Evolutionary conservation across 1,140 invertebrate genomes (phyloP), one percentile per base, ranked within the genome.

Genomic region (Drosophila azteca): DNA sequence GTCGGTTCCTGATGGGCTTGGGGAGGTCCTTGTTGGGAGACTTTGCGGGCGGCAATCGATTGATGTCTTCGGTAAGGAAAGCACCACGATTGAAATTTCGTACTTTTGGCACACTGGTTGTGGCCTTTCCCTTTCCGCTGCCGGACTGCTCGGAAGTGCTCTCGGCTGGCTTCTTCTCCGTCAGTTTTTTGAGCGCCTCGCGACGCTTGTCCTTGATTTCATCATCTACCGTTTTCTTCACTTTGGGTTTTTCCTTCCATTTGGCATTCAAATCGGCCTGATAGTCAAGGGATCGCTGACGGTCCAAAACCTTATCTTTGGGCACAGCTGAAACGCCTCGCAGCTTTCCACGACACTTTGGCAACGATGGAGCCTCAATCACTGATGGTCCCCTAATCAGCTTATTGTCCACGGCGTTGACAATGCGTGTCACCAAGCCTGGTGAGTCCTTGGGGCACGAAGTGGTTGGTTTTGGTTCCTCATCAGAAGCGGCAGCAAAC

Each of bases 51-150:
- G 79, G 60, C 8, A 39, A 29, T 0, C 43, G 62, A n/a, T 46
- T 49, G 2, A 79, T 31, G 9, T 29, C 62, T 9, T 59, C 66
- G 8, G 78, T 81, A 0, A 91, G 69, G 49, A 91, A 89, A 1
- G 61, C 81, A 1, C 87, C 90, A n/a, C 90, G 78, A 59, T 90
- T 91, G 0, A 55, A 61, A 43, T 78, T 69, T 45, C 59, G 26
- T 20, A 59, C 46, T 6, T 52, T 68, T 3, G 67, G 82, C 8
- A 77, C 61, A 13, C n/a, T 76, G 20, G 58, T 60, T 6, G 60
- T 49, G 2, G 59, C 50, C 39, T 85, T 85, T 1, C 60, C 45
- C 4, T 64, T 63, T 20, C 39, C 51, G 5, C 4, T 11, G 0
- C 4, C 6, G 22, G n/a, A 24, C 0, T 13, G 35, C 11, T 9